These are phyloP conservation scores for Hirundo rustica DNA, from an alignment of 2,797 vertebrate species.

Conservation along the genomic window DNA sequence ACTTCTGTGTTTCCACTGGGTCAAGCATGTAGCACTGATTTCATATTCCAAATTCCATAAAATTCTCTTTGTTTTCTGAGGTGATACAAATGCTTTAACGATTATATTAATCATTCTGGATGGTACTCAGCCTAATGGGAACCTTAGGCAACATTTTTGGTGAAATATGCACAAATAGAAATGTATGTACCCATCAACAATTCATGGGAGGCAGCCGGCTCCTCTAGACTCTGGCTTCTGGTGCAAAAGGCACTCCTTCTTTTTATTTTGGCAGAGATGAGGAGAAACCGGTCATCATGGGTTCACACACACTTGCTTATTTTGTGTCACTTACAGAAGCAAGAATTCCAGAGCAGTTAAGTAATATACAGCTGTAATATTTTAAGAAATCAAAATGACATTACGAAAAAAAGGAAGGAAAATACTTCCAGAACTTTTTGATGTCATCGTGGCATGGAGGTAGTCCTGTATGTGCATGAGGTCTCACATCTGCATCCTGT, in stretches of 20 bases:
- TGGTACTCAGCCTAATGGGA: background rate
- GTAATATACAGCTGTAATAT: background rate
- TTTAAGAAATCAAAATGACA: background rate
- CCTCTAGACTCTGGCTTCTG: background rate
- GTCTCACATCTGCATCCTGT: too few relatives aligned
- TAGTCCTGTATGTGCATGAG: background rate
- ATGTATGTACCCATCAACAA: background rate
- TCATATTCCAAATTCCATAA: background rate
- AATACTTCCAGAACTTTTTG: background rate
- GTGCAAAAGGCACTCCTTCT: background rate
- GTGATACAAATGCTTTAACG: background rate
- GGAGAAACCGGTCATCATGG: rapidly evolving
- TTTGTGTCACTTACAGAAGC: background rate
- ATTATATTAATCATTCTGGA: background rate
- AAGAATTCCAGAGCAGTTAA: background rate
- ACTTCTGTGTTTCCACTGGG: background rate
- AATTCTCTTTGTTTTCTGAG: background rate
- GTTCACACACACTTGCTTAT: background rate
- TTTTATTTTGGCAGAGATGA: background rate
- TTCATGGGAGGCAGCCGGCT: background rate
- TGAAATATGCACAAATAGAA: background rate
- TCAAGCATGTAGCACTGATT: background rate
- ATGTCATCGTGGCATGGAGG: background rate
- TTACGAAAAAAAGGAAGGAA: background rate
- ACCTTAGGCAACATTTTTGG: background rate